A percentile compares a stretch with the other conserved stretches of the same genome.
phyloP scores from a whole-genome alignment of 53 echinoderm and acorn worm genomes.

The Paracentrotus lividus region DNA sequence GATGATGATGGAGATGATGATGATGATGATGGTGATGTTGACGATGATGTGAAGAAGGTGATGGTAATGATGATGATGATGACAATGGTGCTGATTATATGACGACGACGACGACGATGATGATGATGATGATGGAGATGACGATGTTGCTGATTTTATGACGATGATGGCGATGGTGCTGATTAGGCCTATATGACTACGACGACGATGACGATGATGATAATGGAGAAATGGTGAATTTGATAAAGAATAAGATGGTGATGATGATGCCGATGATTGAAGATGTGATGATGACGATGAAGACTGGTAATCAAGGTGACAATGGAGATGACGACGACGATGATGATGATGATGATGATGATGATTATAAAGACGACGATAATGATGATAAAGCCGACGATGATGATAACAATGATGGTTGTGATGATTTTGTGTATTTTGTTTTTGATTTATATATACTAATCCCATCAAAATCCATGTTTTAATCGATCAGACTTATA shows the following conservation, averaged over 20 bases:
- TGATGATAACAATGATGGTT: neutral
- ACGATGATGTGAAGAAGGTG: neutral
- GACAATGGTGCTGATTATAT: no score
- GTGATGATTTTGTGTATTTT: no score
- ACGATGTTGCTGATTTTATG: neutral
- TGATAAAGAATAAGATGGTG: neutral
- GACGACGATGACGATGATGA: neutral
- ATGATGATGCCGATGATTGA: neutral
- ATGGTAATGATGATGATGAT: neutral
- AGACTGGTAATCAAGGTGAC: no score
- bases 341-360: neutral
- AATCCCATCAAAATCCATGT: no score
- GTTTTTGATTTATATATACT: no score
- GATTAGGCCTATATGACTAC: no score
- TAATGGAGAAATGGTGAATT: neutral
- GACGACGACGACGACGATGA: no score
- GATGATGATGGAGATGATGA: neutral
- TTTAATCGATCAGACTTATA: no score
- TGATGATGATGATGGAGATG: neutral
- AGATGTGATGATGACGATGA: no score
- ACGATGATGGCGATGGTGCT: neutral
- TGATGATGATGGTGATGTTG: neutral
- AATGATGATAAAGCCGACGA: neutral
- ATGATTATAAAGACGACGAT: neutral
- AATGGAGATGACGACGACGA: neutral